Evolutionary conservation across 2,113 vertebrate genomes (phyloP).

Genomic region (Sphaerodactylus townsendi): DNA sequence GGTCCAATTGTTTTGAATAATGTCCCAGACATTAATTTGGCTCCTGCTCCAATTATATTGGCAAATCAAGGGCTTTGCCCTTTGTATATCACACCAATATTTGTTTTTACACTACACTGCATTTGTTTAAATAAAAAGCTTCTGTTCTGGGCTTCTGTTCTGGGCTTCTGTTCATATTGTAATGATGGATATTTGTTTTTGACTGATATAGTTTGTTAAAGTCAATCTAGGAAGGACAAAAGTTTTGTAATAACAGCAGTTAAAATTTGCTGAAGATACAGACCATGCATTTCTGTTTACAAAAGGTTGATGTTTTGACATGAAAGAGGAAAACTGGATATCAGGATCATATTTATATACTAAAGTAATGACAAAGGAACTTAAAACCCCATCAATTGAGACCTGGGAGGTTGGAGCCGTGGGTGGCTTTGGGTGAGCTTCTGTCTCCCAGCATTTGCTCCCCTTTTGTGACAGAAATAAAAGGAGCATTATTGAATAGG

Average conservation of each 20-base stretch:
- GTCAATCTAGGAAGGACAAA: background rate
- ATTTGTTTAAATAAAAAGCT: background rate
- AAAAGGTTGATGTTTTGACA: constrained; percentile 9
- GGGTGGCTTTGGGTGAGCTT: background rate
- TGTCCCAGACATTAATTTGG: background rate
- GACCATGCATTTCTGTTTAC: background rate
- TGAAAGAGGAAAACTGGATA: background rate
- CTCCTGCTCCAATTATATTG: constrained; percentile 15
- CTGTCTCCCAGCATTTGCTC: background rate
- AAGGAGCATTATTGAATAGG: background rate
- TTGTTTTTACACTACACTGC: constrained; percentile 14
- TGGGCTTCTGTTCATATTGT: background rate
- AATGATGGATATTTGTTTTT: constrained; percentile 16
- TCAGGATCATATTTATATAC: background rate
- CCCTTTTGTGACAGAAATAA: background rate
- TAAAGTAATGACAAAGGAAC: background rate
- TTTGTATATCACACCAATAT: background rate
- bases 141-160: background rate
- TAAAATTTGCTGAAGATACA: background rate
- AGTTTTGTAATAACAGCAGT: background rate
- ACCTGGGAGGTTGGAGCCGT: background rate
- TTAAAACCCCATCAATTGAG: background rate
- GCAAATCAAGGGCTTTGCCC: background rate
- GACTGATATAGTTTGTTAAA: constrained; percentile 1
- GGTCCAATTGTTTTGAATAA: background rate